Base-by-base conservation (phyloP, 2,888 invertebrate genomes). In the Tipula lateralis region DNA sequence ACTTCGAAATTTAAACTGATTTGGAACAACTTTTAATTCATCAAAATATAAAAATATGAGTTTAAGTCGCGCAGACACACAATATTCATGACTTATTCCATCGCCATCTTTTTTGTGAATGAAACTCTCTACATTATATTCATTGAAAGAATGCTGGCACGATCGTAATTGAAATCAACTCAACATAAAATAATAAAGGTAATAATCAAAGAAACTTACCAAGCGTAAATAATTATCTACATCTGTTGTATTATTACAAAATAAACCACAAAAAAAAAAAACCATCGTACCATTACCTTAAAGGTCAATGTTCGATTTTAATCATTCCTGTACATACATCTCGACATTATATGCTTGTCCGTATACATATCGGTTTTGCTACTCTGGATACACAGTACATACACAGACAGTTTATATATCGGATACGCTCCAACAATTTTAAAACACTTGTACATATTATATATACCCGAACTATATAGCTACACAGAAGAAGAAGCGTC, bases 71-170 rank as follows among this genome's bases (percentile, higher is more conserved):
- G 24, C 24, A n/a, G 24, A 66, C 66, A 66, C 66, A 66, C 66
- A 66, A 66, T n/a, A n/a, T n/a, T n/a, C 66, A 66, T 66, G 66
- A 66, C 66, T 66, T 66, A 66, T n/a, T 66, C 66, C 12, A 24
- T 66, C 66, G 66, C 66, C 66, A 66, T 66, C 66, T 66, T 66
- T 66, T 66, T 66, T 66, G 66, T 66, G 66, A 66, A 66, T 66
- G 66, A 66, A 66, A 66, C 66, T 66, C 66, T 24, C 19, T 66
- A n/a, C n/a, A n/a, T n/a, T n/a, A n/a, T 24, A 66, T 66, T 66
- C 66, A 66, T n/a, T 66, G 66, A 66, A 66, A 66, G 66, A 66
- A 66, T 66, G 66, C 24, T 66, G 66, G 66, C 24, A 24, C 24
- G 66, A 66, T 66, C 66, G 66, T 66, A 66, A 66, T 66, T 66